Evolutionary conservation across 2,888 invertebrate species (phyloP), one percentile per base, ranked within the genome.

Genomic region (Drosophila monieri): DNA sequence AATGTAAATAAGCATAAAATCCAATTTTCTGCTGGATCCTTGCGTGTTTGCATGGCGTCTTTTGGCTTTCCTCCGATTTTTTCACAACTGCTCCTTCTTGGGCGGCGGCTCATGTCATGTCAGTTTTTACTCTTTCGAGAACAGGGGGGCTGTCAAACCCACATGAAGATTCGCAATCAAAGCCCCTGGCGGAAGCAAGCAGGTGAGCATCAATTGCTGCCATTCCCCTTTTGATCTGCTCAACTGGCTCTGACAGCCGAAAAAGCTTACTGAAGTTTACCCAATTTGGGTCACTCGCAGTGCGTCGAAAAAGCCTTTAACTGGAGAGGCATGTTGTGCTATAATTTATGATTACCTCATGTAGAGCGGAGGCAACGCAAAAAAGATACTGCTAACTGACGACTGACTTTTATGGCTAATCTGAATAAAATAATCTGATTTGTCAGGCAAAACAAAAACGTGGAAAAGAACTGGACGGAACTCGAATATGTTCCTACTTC

Each of bases 1-100:
- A 74, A 75, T 75, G 73, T 71, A 77, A 77, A 74, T 76, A 78
- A 80, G 73, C 71, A 67, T 74, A 71, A 80, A 79, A 79, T 79
- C 67, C 69, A 79, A 74, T 78, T 80, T 61, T 79, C 43, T 49
- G 59, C 56, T 51, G 32, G 58, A 71, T 71, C 61, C 46, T 37
- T 71, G 62, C 60, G 55, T 56, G 49, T 58, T 60, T 64, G 53
- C 62, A 23, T 21, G 41, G 56, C 43, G 43, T 43, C 57, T 44
- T 51, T 21, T n/a, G 32, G 44, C 35, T 35, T 49, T 37, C 37
- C 15, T 46, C 14, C 30, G 18, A 15, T 47, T 44, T 49, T 18
- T 54, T 53, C 15, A 30, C n/a, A 41, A 46, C 27, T 15, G 18
- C 44, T 46, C 14, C 53, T 44, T n/a, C 35, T 32, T 30, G n/a